phyloP scores from a whole-genome alignment of 30 jellyfish, hydroid and myxozoan genomes.

The Cassiopea andromeda region DNA sequence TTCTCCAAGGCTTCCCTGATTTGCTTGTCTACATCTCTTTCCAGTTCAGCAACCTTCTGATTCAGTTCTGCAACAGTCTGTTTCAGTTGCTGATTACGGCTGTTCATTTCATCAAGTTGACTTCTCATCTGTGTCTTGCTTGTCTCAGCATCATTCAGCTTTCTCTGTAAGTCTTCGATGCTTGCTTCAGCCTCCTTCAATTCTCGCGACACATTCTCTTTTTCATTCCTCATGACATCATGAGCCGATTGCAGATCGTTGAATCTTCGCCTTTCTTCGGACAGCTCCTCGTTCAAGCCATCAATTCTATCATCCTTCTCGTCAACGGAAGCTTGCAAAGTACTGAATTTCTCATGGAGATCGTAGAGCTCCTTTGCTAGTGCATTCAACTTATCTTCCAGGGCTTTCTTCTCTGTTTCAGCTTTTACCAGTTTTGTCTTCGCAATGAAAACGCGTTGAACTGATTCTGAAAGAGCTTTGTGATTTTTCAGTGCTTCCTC shows the following conservation, averaged over 20 bases:
- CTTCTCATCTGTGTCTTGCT: slow-evolving; percentile 66
- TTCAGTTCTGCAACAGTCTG: slow-evolving; percentile 73
- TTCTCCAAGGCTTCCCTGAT: slow-evolving; percentile 78
- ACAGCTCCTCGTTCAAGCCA: slow-evolving; percentile 67
- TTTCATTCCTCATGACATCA: slow-evolving; percentile 67
- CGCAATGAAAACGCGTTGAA: slow-evolving; percentile 72
- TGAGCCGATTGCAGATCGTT: slow-evolving; percentile 85
- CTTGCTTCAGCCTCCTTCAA: slow-evolving; percentile 55
- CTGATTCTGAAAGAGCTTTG: slow-evolving; percentile 70
- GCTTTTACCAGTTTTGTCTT: slow-evolving; percentile 82
- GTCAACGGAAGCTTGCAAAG: slow-evolving; percentile 84
- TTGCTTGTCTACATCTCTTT: slow-evolving; percentile 72
- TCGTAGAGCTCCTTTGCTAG: slow-evolving; percentile 79
- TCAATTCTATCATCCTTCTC: slow-evolving; percentile 89
- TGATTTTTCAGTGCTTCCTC: slow-evolving; percentile 83
- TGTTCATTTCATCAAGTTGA: slow-evolving; percentile 80
- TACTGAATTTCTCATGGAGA: slow-evolving; percentile 80
- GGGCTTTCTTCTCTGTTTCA: slow-evolving; percentile 78
- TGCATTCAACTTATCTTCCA: slow-evolving; percentile 69
- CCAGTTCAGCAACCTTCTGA: slow-evolving; percentile 74
- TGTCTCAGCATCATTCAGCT: slow-evolving; percentile 78
- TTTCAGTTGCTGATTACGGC: slow-evolving; percentile 78
- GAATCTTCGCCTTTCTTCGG: slow-evolving; percentile 71
- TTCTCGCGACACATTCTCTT: slow-evolving; percentile 66
- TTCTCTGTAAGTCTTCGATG: slow-evolving; percentile 78